Evolutionary conservation across 2,888 invertebrate species (phyloP).

Genomic region (Elysia crispata): DNA sequence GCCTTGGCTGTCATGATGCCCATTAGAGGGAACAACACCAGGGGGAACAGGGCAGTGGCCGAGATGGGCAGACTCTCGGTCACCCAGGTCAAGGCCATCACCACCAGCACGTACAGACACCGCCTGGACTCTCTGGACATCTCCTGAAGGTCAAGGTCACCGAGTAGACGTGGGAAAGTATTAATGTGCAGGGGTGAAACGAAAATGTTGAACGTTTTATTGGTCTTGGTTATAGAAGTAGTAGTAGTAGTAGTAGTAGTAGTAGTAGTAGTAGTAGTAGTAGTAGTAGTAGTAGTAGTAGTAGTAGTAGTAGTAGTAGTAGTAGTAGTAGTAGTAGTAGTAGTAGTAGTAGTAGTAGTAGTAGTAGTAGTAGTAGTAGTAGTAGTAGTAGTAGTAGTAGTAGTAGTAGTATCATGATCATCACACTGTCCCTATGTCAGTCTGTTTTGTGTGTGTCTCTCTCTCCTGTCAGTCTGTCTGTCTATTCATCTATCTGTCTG

Average conservation of each 20-base stretch:
- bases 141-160: not conserved
- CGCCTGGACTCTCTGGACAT: slow-evolving; percentile 11
- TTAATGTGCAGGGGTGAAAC: too few relatives aligned
- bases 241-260: slow-evolving; percentile 9
- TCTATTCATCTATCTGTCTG: slow-evolving; percentile 19
- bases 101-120: slow-evolving; percentile 42
- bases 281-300: slow-evolving; percentile 4
- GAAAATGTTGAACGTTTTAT: not conserved
- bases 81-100: slow-evolving; percentile 49
- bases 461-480: not conserved
- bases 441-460: not conserved
- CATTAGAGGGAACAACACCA: slow-evolving; percentile 39
- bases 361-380: slow-evolving; percentile 23
- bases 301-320: slow-evolving; percentile 24
- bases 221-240: not conserved
- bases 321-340: slow-evolving; percentile 24
- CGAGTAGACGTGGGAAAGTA: too few relatives aligned
- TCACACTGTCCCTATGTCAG: not conserved
- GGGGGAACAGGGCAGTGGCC: slow-evolving; percentile 46
- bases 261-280: slow-evolving; percentile 9
- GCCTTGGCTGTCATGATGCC: slow-evolving; percentile 25
- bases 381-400: slow-evolving; percentile 28
- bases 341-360: slow-evolving; percentile 40
- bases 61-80: slow-evolving; percentile 50
- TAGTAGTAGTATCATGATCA: too few relatives aligned